Percentiles rank a stretch among this genome's conserved stretches.
These are phyloP conservation scores for Theretra japonica DNA, from an alignment of 2,888 invertebrate species.

Conservation along the genomic window DNA sequence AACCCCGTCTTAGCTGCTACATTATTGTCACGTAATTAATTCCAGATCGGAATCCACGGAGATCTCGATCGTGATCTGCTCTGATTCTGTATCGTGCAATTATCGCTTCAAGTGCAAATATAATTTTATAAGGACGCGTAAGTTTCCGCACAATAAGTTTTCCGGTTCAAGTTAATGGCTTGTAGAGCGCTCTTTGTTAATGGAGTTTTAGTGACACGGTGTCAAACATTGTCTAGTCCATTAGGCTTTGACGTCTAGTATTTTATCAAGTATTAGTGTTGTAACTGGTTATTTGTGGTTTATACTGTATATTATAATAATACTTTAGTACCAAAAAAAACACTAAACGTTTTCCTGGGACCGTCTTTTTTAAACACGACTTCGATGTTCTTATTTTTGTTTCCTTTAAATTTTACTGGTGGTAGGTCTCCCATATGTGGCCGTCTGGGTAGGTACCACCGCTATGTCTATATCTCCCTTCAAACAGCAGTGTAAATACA, in stretches of 20 bases:
- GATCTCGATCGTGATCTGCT: constrained; percentile 18
- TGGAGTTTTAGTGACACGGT: constrained; percentile 26
- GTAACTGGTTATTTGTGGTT: background rate
- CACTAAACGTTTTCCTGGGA: no score
- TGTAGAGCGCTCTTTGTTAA: constrained; percentile 9
- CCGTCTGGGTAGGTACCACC: no score
- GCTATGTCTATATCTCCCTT: no score
- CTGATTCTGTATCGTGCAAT: constrained; percentile 15
- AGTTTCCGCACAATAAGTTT: constrained; percentile 25
- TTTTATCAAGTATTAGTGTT: background rate
- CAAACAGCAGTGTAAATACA: no score
- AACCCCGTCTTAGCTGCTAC: no score
- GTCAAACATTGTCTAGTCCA: constrained; percentile 8
- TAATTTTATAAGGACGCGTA: constrained; percentile 17
- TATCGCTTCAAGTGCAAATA: constrained; percentile 24
- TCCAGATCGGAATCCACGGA: constrained; percentile 12
- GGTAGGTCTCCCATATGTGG: no score
- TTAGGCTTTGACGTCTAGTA: constrained; percentile 13
- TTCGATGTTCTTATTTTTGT: no score
- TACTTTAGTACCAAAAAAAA: no score
- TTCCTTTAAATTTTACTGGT: no score
- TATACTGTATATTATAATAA: background rate
- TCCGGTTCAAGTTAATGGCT: constrained; percentile 22
- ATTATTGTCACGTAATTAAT: background rate
- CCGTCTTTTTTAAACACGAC: no score